Evolutionary conservation across 2,113 vertebrate genomes (phyloP).

Genomic region (Cochlearius cochlearius): DNA sequence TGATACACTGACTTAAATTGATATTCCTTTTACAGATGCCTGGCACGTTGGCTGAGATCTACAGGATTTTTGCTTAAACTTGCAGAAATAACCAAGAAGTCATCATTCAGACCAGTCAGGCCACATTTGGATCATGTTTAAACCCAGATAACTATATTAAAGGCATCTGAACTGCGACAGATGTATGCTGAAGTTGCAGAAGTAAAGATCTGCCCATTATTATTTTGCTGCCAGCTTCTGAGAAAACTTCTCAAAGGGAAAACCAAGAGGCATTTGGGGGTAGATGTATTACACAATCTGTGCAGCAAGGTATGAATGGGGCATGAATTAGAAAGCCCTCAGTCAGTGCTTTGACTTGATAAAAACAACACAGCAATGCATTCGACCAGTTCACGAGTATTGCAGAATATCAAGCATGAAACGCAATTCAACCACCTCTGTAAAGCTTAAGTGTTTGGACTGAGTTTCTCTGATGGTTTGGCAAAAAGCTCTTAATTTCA

Average conservation of each 20-base stretch:
- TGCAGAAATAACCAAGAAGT: not conserved
- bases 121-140: not conserved
- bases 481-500: not conserved
- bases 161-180: not conserved
- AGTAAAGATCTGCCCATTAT: not conserved
- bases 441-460: not conserved
- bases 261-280: not conserved
- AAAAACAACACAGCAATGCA: not conserved
- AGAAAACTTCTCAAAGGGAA: not conserved
- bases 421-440: not conserved
- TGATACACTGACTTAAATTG: not conserved
- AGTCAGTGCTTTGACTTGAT: not conserved
- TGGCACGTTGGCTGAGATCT: not conserved
- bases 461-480: not conserved
- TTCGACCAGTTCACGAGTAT: not conserved
- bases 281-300: not conserved
- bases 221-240: not conserved
- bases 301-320: not conserved
- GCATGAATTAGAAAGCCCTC: not conserved
- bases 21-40: not conserved
- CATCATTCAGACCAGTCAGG: not conserved
- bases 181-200: not conserved
- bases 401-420: not conserved
- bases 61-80: not conserved
- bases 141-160: not conserved